phyloP scores from a whole-genome alignment of 2,113 vertebrate species.

The Oryctolagus cuniculus region mOryCun1.1 NC_091440.1:23935001-23935500 shows the following conservation, averaged over 20 bases:
- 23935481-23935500: no score
- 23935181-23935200: background rate
- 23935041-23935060: background rate
- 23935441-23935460: background rate
- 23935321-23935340: background rate
- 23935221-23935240: background rate
- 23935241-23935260: background rate
- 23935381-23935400: background rate
- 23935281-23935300: background rate
- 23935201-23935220: background rate
- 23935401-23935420: background rate
- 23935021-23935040: background rate
- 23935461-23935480: no score
- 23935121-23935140: background rate
- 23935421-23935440: background rate
- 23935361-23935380: background rate
- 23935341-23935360: background rate
- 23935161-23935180: background rate
- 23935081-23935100: background rate
- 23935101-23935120: background rate
- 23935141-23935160: background rate
- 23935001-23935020: background rate
- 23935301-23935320: background rate
- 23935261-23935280: background rate
- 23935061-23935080: background rate